Evolutionary conservation across 2,888 invertebrate genomes (phyloP).

Genomic region (Ormyrus nitidulus): DNA sequence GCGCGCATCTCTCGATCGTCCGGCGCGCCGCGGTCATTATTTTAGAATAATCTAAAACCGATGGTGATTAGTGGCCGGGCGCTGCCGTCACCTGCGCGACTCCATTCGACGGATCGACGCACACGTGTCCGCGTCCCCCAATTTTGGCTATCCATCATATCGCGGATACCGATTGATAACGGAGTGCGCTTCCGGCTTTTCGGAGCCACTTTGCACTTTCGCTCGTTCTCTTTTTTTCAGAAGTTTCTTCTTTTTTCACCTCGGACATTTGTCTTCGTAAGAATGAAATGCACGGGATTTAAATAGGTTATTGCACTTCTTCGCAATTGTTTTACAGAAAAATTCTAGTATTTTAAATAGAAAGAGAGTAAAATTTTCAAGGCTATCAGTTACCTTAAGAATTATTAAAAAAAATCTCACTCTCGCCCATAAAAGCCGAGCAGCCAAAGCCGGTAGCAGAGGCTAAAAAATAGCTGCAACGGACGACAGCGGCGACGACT

Average conservation of each 20-base stretch:
- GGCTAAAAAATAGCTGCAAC: too few species aligned
- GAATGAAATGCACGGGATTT: too few species aligned
- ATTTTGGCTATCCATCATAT: slow-evolving; percentile 69
- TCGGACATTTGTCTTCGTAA: too few species aligned
- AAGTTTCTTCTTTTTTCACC: too few species aligned
- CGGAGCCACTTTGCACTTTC: slow-evolving; percentile 42
- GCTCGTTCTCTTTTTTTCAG: background rate
- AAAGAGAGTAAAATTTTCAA: too few species aligned
- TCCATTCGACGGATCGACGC: slow-evolving; percentile 9
- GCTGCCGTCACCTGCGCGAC: slow-evolving; percentile 70
- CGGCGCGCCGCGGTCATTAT: slow-evolving; percentile 68
- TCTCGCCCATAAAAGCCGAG: too few species aligned
- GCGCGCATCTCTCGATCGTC: background rate
- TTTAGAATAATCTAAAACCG: slow-evolving; percentile 75
- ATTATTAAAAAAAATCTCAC: too few species aligned
- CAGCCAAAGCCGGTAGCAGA: too few species aligned
- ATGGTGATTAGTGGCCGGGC: slow-evolving; percentile 74
- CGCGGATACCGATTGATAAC: slow-evolving; percentile 45
- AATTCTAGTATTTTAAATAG: too few species aligned
- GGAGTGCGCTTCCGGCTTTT: slow-evolving; percentile 51
- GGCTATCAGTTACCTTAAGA: too few species aligned
- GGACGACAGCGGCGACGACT: background rate
- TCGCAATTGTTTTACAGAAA: too few species aligned
- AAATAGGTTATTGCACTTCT: too few species aligned
- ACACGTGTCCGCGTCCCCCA: background rate